A percentile compares a stretch with the other conserved stretches of the same genome.
These are phyloP conservation scores for Phasianus colchicus DNA, from an alignment of 2,113 vertebrate genomes.

Conservation along the genomic window DNA sequence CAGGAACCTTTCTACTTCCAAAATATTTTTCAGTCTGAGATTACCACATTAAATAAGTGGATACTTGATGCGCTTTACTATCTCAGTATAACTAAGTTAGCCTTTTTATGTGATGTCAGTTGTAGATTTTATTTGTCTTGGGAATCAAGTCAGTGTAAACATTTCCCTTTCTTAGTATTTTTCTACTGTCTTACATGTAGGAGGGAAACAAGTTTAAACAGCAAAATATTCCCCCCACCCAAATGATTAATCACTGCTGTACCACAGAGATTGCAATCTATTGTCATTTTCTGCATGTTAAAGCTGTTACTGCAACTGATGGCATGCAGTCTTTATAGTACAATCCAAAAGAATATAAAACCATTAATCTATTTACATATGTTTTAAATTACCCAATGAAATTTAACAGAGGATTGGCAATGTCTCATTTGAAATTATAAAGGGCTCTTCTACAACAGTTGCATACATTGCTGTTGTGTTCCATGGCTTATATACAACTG, in stretches of 20 bases:
- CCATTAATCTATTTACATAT: slow-evolving; percentile 8
- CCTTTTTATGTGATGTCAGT: neutral
- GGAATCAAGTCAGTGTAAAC: neutral
- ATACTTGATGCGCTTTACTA: neutral
- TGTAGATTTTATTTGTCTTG: neutral
- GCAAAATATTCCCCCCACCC: neutral
- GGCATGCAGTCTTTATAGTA: neutral
- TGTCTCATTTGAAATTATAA: slow-evolving; percentile 15
- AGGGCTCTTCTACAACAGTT: neutral
- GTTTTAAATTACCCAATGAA: slow-evolving; percentile 45
- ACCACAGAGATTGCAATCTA: neutral
- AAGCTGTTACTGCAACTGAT: slow-evolving; percentile 24
- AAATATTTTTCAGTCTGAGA: neutral
- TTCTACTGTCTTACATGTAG: neutral
- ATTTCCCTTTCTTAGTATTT: neutral
- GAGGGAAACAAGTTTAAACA: neutral
- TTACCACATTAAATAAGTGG: neutral
- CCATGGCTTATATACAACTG: neutral
- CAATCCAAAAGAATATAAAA: slow-evolving; percentile 28
- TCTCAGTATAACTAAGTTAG: neutral
- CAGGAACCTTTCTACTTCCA: neutral
- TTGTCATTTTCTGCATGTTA: slow-evolving; percentile 43
- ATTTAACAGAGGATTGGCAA: slow-evolving; percentile 8
- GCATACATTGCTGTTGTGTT: neutral
- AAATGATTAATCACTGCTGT: neutral